These are phyloP conservation scores for Rhopalosiphum padi DNA, from an alignment of 1,140 invertebrate species.

Conservation along the genomic window DNA sequence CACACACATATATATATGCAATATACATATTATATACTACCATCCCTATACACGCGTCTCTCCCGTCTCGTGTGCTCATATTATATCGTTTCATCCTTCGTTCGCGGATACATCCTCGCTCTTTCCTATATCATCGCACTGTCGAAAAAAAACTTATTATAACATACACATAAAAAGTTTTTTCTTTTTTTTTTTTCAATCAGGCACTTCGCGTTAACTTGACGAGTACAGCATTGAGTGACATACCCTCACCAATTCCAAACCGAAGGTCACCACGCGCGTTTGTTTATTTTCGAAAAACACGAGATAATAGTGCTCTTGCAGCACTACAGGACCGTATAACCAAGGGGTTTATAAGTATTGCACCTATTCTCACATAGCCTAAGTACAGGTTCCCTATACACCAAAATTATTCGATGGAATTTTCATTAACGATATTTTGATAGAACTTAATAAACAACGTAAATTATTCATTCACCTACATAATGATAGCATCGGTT, in stretches of 20 bases:
- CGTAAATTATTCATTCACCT: background rate
- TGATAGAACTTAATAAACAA: too few species aligned
- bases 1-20: background rate
- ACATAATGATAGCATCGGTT: background rate
- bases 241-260: background rate
- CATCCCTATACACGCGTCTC: background rate
- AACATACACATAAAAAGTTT: background rate
- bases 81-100: slow-evolving; percentile 18
- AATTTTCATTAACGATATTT: too few species aligned
- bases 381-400: too few species aligned
- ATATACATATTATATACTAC: background rate
- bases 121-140: background rate
- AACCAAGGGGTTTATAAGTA: too few species aligned
- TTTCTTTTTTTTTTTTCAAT: background rate
- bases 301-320: background rate
- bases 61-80: background rate
- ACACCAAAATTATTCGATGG: too few species aligned
- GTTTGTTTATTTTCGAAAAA: background rate
- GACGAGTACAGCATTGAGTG: background rate
- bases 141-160: background rate
- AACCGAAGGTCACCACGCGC: background rate
- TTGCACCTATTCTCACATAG: too few species aligned
- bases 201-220: background rate
- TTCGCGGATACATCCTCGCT: background rate
- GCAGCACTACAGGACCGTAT: too few species aligned